These are phyloP conservation scores for Heteromyza rotundicornis DNA, from an alignment of 2,888 invertebrate genomes.

Conservation along the genomic window DNA sequence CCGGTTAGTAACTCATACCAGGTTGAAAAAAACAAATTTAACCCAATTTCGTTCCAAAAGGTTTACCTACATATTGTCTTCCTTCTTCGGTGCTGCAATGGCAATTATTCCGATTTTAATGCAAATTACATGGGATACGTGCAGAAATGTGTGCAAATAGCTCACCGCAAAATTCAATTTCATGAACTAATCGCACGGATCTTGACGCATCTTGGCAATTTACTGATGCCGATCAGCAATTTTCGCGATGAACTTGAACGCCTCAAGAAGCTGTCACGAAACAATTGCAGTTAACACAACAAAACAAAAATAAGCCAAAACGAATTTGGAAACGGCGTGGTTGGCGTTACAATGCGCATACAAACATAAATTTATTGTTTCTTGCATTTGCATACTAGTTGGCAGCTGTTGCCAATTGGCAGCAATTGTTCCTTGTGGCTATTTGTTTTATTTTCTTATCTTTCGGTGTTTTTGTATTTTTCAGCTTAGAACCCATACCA, in stretches of 20 bases:
- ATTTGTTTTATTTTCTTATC: not conserved
- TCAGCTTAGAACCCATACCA: too few species aligned
- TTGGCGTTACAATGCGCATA: not conserved
- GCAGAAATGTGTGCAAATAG: not conserved
- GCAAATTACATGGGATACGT: not conserved
- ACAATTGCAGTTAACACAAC: not conserved
- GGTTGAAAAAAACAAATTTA: not conserved
- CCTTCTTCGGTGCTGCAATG: not conserved
- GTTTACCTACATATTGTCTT: not conserved
- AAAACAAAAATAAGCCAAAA: not conserved
- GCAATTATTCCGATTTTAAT: not conserved
- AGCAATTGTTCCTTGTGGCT: not conserved
- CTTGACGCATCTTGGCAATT: not conserved
- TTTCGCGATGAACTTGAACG: constrained; percentile 1
- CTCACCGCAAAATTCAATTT: not conserved
- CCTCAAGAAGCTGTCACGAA: not conserved
- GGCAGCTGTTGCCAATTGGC: not conserved
- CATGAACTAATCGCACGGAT: too few species aligned
- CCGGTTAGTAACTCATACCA: too few species aligned
- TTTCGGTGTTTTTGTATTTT: not conserved
- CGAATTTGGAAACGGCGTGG: not conserved
- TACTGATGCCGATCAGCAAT: constrained; percentile 6
- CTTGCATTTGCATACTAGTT: not conserved
- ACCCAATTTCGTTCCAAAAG: too few species aligned
- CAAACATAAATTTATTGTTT: not conserved